phyloP scores from a whole-genome alignment of 2,888 invertebrate species.

The Melinaea marsaeus region DNA sequence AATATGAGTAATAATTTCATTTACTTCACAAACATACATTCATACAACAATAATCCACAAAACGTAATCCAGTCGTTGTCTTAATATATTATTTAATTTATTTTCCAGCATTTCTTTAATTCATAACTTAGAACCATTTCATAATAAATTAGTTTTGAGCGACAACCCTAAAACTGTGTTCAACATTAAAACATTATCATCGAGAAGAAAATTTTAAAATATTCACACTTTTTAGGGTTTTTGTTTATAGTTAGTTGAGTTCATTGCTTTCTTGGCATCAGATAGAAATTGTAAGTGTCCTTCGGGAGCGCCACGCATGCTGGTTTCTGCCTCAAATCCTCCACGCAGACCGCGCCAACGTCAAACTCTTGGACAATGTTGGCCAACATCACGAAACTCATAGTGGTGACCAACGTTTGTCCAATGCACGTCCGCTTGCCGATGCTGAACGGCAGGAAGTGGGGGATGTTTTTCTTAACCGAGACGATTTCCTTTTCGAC shows the following conservation, averaged over 20 bases:
- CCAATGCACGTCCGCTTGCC: constrained; percentile 93
- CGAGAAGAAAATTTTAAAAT: constrained; percentile 1
- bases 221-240: constrained; percentile 26
- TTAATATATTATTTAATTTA: constrained; percentile 19
- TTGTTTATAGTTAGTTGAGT: constrained; percentile 34
- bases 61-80: constrained; percentile 43
- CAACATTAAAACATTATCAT: constrained; percentile 7
- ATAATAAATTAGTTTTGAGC: constrained; percentile 52
- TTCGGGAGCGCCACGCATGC: constrained; percentile 87
- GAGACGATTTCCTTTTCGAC: constrained; percentile 58
- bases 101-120: background rate
- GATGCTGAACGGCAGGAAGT: constrained; percentile 91
- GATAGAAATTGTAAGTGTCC: constrained; percentile 81
- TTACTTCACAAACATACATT: constrained; percentile 9
- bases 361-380: constrained; percentile 85
- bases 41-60: constrained; percentile 36
- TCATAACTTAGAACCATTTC: constrained; percentile 22
- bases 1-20: background rate
- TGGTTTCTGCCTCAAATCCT: constrained; percentile 77
- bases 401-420: constrained; percentile 86
- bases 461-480: constrained; percentile 78
- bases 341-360: constrained; percentile 74
- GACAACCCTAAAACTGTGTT: constrained; percentile 23
- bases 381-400: constrained; percentile 85
- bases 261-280: constrained; percentile 74